These are phyloP conservation scores for Vidua chalybeata DNA, from an alignment of 2,113 vertebrate genomes.

Conservation along the genomic window DNA sequence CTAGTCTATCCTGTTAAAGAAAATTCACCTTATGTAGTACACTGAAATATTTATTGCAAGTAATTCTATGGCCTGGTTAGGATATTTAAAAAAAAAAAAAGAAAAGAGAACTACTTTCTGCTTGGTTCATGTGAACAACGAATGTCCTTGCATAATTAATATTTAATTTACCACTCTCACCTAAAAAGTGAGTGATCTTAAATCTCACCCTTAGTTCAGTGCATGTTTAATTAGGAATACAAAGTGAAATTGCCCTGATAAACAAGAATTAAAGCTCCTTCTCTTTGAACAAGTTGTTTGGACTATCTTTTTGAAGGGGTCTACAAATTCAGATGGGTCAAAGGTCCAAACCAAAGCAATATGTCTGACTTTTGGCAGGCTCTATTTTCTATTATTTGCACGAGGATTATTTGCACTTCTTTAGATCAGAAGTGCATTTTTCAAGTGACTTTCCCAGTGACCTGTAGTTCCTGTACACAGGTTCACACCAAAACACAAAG, in stretches of 20 bases:
- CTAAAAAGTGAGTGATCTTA: not conserved
- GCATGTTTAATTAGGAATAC: not conserved
- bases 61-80: not conserved
- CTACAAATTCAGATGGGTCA: not conserved
- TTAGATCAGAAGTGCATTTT: not conserved
- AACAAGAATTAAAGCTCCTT: not conserved
- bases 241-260: not conserved
- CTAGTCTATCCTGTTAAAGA: not conserved
- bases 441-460: not conserved
- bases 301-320: not conserved
- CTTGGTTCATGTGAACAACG: not conserved
- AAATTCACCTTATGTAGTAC: not conserved
- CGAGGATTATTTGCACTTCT: not conserved
- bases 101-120: not conserved
- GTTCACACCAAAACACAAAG: not conserved
- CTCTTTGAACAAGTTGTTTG: not conserved
- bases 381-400: not conserved
- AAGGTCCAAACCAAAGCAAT: not conserved
- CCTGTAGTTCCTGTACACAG: not conserved
- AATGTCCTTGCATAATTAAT: not conserved
- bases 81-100: not conserved
- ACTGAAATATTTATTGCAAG: not conserved
- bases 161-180: not conserved
- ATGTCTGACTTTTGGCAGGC: not conserved
- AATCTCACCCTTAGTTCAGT: not conserved